Percentiles rank a stretch among this genome's conserved stretches.
Conservation (phyloP, 1,140 invertebrate genomes). For the Lasaia peninsularis region DNA sequence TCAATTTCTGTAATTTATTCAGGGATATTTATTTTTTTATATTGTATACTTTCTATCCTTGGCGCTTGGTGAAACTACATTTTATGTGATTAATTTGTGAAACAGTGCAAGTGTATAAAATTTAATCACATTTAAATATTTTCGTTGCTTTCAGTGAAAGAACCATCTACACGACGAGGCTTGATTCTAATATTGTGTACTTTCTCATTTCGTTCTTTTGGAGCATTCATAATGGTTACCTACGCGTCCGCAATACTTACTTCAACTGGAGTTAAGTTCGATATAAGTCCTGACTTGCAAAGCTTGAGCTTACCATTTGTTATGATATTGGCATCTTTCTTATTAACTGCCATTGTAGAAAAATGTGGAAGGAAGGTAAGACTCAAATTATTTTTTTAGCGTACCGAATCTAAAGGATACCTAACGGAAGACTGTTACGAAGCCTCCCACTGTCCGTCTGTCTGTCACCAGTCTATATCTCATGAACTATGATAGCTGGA, state of each 20-base stretch:
- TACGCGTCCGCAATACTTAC: constrained; percentile 37
- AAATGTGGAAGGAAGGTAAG: constrained; percentile 49
- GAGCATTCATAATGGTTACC: constrained; percentile 30
- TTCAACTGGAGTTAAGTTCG: constrained; percentile 35
- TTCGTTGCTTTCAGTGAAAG: constrained; percentile 27
- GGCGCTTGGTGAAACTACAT: too few relatives aligned
- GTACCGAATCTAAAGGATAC: too few relatives aligned
- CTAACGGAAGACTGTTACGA: too few relatives aligned
- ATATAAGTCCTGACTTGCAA: constrained; percentile 44
- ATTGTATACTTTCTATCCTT: too few relatives aligned
- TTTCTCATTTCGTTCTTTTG: constrained; percentile 28
- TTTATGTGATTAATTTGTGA: too few relatives aligned
- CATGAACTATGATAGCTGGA: too few relatives aligned
- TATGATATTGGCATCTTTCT: constrained; percentile 40
- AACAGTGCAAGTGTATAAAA: too few relatives aligned
- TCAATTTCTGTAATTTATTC: too few relatives aligned
- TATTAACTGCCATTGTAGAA: constrained; percentile 36
- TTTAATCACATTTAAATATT: too few relatives aligned
- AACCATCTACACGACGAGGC: constrained; percentile 28
- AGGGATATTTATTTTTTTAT: too few relatives aligned
- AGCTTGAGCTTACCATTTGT: constrained; percentile 43
- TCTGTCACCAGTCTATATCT: too few relatives aligned
- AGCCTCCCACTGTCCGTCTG: too few relatives aligned
- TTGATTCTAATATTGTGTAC: constrained; percentile 33
- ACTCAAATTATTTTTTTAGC: not conserved